phyloP scores from a whole-genome alignment of 2,113 vertebrate genomes.

The Eolophus roseicapilla region DNA sequence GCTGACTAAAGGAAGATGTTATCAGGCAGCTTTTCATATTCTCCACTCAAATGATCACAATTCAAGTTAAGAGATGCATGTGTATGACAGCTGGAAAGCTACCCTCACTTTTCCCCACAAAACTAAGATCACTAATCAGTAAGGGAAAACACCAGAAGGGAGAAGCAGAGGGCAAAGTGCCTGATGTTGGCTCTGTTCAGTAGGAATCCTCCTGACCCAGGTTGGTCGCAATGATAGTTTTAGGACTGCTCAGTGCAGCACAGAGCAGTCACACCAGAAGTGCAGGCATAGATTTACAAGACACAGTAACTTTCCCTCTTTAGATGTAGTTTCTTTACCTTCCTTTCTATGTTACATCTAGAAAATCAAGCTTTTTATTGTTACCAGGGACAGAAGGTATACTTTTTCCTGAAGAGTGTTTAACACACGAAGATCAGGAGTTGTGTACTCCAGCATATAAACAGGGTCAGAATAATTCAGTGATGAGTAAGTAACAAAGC shows the following conservation, averaged over 20 bases:
- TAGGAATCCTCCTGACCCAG: background rate
- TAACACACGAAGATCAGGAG: background rate
- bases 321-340: background rate
- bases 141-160: background rate
- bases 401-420: background rate
- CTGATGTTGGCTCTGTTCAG: background rate
- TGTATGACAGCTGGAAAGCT: background rate
- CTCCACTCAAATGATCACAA: background rate
- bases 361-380: background rate
- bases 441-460: background rate
- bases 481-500: background rate
- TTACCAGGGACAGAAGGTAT: background rate
- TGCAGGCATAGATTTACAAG: background rate
- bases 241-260: background rate
- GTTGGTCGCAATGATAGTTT: background rate
- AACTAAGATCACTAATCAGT: background rate
- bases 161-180: background rate
- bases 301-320: background rate
- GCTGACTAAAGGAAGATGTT: background rate
- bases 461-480: background rate
- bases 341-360: background rate
- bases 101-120: background rate
- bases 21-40: background rate
- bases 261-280: background rate
- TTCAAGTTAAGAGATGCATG: background rate